Evolutionary conservation across 2,113 vertebrate genomes (phyloP).

Genomic region (Machaerirhynchus nigripectus): DNA sequence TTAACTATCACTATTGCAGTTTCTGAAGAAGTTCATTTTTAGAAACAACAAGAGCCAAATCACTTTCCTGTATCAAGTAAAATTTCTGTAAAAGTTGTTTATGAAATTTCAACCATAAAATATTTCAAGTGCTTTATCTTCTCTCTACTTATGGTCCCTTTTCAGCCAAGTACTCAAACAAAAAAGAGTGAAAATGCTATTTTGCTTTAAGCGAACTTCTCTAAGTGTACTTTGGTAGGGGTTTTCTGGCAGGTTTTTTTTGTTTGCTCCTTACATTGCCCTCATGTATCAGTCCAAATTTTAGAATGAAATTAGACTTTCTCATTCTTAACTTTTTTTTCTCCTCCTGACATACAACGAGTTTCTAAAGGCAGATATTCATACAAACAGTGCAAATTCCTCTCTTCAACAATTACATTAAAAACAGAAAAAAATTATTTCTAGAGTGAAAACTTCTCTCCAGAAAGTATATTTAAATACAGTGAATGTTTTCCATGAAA

Average conservation of each 20-base stretch:
- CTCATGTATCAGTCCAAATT: not conserved
- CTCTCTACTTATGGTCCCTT: not conserved
- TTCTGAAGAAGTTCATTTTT: not conserved
- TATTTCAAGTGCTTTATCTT: not conserved
- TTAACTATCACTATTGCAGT: not conserved
- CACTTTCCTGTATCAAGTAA: not conserved
- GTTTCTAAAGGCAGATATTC: not conserved
- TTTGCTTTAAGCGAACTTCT: not conserved
- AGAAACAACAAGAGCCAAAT: not conserved
- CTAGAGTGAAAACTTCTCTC: not conserved
- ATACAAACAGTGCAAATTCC: not conserved
- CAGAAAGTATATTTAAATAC: not conserved
- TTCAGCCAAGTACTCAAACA: not conserved
- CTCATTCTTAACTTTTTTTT: not conserved
- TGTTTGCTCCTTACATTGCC: not conserved
- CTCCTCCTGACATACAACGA: not conserved
- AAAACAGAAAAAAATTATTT: not conserved
- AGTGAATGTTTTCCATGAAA: not conserved
- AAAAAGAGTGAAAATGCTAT: not conserved
- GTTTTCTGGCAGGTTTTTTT: not conserved
- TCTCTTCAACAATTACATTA: not conserved
- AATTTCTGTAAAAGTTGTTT: not conserved
- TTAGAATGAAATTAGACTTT: not conserved
- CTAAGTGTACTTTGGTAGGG: not conserved
- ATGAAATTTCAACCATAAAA: not conserved